Conservation (phyloP, 2,113 vertebrate species). For the Platanista minor region DNA sequence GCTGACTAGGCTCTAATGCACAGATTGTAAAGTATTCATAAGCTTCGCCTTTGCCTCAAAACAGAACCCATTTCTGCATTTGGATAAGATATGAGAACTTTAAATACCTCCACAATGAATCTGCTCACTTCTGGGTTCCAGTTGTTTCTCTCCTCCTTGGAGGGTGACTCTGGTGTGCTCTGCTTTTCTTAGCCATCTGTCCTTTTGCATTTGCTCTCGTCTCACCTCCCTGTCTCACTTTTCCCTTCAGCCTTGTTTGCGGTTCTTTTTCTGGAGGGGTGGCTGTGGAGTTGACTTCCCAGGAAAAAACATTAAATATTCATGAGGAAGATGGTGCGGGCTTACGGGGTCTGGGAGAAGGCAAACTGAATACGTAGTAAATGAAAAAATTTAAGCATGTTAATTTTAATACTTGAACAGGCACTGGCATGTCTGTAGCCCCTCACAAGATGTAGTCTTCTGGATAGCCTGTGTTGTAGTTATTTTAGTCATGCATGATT, state of each 20-base stretch:
- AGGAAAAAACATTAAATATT: constrained; percentile 57
- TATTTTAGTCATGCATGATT: constrained; percentile 73
- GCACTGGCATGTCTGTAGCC: background rate
- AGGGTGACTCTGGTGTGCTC: background rate
- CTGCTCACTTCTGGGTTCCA: constrained; percentile 17
- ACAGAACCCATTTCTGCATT: constrained; percentile 54
- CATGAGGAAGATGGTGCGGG: constrained; percentile 58
- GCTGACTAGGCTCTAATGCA: constrained; percentile 62
- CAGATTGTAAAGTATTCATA: constrained; percentile 72
- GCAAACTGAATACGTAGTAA: constrained; percentile 62
- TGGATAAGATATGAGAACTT: constrained; percentile 28
- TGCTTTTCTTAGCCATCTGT: constrained; percentile 47
- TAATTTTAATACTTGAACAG: constrained; percentile 74
- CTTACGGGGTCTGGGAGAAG: constrained; percentile 60
- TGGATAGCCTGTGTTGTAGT: constrained; percentile 51
- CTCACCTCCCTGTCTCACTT: constrained; percentile 26
- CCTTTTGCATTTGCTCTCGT: constrained; percentile 31
- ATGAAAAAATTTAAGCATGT: constrained; percentile 67
- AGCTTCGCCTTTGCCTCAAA: constrained; percentile 57
- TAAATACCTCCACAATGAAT: constrained; percentile 38
- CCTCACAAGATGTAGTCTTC: constrained; percentile 71
- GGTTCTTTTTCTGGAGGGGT: constrained; percentile 46
- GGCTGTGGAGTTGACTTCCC: constrained; percentile 18
- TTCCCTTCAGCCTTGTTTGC: constrained; percentile 47
- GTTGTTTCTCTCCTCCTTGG: constrained; percentile 9